These are phyloP conservation scores for Ennomos quercinarius DNA, from an alignment of 2,888 invertebrate species.

Conservation along the genomic window DNA sequence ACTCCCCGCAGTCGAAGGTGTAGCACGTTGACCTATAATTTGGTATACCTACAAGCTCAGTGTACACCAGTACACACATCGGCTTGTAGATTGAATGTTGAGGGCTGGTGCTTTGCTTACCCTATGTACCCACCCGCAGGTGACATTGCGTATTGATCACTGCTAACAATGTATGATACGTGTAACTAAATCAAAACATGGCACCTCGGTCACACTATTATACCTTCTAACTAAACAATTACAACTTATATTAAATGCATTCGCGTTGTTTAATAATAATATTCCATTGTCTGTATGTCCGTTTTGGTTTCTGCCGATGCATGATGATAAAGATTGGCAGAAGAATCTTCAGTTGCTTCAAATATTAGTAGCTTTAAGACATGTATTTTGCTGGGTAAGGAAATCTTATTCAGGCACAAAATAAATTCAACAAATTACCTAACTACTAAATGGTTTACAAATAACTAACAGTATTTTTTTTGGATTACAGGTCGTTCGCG, in stretches of 20 bases:
- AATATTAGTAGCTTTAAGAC: not conserved
- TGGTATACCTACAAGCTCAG: too few species aligned
- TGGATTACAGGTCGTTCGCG: constrained; percentile 69
- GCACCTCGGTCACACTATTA: constrained; percentile 33
- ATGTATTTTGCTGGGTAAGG: constrained; percentile 11
- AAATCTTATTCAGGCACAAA: not conserved
- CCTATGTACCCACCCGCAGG: too few species aligned
- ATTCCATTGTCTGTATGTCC: constrained; percentile 36
- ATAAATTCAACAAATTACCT: not conserved
- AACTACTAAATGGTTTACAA: not conserved
- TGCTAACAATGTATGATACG: constrained; percentile 4
- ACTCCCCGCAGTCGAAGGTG: too few species aligned
- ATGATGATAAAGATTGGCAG: not conserved
- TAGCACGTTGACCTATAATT: too few species aligned
- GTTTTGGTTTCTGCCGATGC: constrained; percentile 9
- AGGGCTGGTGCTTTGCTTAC: too few species aligned
- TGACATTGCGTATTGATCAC: too few species aligned
- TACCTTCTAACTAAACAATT: constrained; percentile 31
- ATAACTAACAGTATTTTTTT: constrained; percentile 17
- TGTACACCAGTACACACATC: too few species aligned
- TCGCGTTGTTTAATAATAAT: constrained; percentile 38
- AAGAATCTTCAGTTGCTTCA: constrained; percentile 2
- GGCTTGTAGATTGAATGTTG: too few species aligned
- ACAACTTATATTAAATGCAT: constrained; percentile 10
- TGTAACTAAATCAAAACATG: constrained; percentile 31